Base-by-base conservation (phyloP, 2,113 vertebrate species). In the Tenrec ecaudatus region DNA sequence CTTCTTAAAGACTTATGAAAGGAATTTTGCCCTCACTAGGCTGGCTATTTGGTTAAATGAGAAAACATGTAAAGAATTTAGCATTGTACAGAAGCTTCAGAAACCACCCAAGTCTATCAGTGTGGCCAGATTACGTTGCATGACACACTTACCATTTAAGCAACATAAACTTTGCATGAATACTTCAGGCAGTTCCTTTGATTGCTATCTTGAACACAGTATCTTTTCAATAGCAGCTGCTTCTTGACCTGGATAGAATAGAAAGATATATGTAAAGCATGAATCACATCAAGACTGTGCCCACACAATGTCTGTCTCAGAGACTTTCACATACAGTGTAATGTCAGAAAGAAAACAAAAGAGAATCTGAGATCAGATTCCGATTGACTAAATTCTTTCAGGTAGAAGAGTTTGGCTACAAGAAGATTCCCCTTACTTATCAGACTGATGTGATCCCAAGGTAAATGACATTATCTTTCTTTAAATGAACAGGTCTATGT, bases 141-240 rank as follows among this genome's bases (percentile, higher is more conserved):
- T 33, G 57, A n/a, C 64, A 82, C 25, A 93, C 92, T 94, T 80
- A 96, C 95, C 97, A 95, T 95, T 82, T 78, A 96, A 94, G 90
- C 36, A 69, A 91, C 25, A 53, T 36, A 89, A 83, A 40, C 16
- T 93, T 86, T 78, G 79, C 3, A 31, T 38, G 76, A 57, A 0
- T 57, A 33, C 29, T 88, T 88, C 90, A 3, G 23, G 75, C 43
- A 80, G 83, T 43, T 82, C 75, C 57, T 77, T 81, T 19, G 43
- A 14, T 60, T 78, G 33, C 31, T 62, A 57, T 66, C 82, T 75
- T 87, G 69, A 77, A 84, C 82, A 88, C 33, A 68, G 60, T 92
- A 12, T 77, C 85, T 77, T 85, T 16, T 89, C 76, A 91, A 43
- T 62, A 79, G 66, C 60, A 91, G 69, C 2, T 94, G 89, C 80